Percentiles rank a stretch among this genome's conserved stretches.
Conservation (phyloP, 1,140 invertebrate species). For the Rhysida immarginata region DNA sequence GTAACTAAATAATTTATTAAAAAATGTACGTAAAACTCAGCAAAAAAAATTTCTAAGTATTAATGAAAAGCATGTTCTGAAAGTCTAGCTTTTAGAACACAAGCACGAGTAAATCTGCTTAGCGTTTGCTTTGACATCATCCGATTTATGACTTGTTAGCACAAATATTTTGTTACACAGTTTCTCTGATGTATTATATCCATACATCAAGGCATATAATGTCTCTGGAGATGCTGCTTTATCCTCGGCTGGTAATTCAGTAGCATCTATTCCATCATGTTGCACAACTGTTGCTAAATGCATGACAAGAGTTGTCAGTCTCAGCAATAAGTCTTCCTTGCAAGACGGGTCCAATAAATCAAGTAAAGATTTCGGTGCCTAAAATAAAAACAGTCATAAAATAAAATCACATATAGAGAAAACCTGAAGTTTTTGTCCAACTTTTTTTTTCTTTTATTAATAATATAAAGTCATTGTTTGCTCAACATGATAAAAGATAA, state of each 20-base stretch:
- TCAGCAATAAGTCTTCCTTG: slow-evolving; percentile 36
- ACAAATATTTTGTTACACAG: slow-evolving; percentile 34
- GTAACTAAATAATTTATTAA: too few species aligned
- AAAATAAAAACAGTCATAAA: slow-evolving; percentile 17
- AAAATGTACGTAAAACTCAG: too few species aligned
- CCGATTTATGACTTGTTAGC: slow-evolving; percentile 34
- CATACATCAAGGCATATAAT: slow-evolving; percentile 37
- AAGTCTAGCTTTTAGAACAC: background rate
- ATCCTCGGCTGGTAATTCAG: slow-evolving; percentile 36
- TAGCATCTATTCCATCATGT: slow-evolving; percentile 29
- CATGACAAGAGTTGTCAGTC: slow-evolving; percentile 38
- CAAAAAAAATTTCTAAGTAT: too few species aligned
- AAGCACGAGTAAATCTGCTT: slow-evolving; percentile 21
- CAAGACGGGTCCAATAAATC: slow-evolving; percentile 31
- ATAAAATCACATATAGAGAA: too few species aligned
- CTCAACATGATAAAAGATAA: too few species aligned
- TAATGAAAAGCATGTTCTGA: too few species aligned
- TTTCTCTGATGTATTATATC: slow-evolving; percentile 30
- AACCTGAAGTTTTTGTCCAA: too few species aligned
- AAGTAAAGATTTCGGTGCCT: slow-evolving; percentile 38
- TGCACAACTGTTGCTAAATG: slow-evolving; percentile 35
- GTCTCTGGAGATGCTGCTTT: slow-evolving; percentile 44
- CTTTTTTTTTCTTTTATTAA: too few species aligned
- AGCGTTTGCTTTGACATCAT: slow-evolving; percentile 34
- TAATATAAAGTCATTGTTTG: too few species aligned